Evolutionary conservation across 2,888 invertebrate species (phyloP).

Genomic region (Gonocerus acuteangulatus): DNA sequence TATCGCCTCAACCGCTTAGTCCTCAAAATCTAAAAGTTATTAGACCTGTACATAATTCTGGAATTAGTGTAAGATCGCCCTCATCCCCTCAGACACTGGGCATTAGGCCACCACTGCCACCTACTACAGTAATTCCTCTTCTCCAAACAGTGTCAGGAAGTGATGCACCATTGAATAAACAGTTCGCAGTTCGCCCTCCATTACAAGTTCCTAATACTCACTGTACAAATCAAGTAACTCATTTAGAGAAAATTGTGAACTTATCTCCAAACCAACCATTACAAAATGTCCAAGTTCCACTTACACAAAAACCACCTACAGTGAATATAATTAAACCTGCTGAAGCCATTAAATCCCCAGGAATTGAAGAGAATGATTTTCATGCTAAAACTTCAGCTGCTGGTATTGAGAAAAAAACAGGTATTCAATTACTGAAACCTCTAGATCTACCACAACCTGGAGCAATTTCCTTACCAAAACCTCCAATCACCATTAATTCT

Average conservation of each 20-base stretch:
- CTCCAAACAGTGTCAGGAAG: slow-evolving; percentile 27
- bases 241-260: slow-evolving; percentile 34
- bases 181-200: neutral
- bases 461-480: neutral
- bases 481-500: neutral
- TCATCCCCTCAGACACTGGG: slow-evolving; percentile 12
- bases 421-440: neutral
- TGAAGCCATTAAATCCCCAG: slow-evolving; percentile 14
- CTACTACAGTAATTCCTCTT: slow-evolving; percentile 18
- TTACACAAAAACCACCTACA: slow-evolving; percentile 10
- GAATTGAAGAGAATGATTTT: slow-evolving; percentile 16
- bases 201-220: slow-evolving; percentile 16
- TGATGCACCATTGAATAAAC: slow-evolving; percentile 14
- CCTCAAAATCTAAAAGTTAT: slow-evolving; percentile 35
- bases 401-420: no score
- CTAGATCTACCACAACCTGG: neutral
- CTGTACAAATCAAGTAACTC: slow-evolving; percentile 24
- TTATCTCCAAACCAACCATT: slow-evolving; percentile 40
- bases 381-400: slow-evolving; percentile 23
- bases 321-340: slow-evolving; percentile 24
- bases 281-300: slow-evolving; percentile 11
- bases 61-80: slow-evolving; percentile 18
- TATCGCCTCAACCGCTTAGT: slow-evolving; percentile 29
- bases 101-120: neutral
- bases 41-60: slow-evolving; percentile 8